phyloP scores from a whole-genome alignment of 2,888 invertebrate species.

The Boloria selene region DNA sequence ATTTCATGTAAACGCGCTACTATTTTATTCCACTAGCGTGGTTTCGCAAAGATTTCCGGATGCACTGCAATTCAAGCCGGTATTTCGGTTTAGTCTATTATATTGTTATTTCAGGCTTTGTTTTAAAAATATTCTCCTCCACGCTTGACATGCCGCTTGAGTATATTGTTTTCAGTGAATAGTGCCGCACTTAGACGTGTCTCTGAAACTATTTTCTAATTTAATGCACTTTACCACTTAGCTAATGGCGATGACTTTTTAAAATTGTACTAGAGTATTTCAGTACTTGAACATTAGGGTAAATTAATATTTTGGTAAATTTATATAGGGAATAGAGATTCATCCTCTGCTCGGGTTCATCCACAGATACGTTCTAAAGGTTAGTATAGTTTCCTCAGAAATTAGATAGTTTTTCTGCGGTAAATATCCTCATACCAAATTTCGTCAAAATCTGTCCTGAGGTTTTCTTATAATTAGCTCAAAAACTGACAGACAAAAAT shows the following conservation, averaged over 20 bases:
- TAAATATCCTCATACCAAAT: too few relatives aligned
- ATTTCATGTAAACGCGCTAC: slow-evolving; percentile 17
- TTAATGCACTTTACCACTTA: slow-evolving; percentile 10
- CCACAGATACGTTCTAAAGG: too few relatives aligned
- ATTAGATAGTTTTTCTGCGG: too few relatives aligned
- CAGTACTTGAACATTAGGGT: not conserved
- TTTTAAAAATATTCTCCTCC: slow-evolving; percentile 36
- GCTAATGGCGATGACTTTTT: slow-evolving; percentile 11
- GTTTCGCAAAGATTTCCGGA: slow-evolving; percentile 37
- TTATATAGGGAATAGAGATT: too few relatives aligned
- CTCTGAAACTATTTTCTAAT: not conserved
- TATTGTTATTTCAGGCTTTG: slow-evolving; percentile 37
- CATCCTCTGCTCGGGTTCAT: too few relatives aligned
- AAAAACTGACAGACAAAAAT: too few relatives aligned
- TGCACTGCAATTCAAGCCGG: slow-evolving; percentile 35
- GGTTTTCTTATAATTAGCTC: too few relatives aligned
- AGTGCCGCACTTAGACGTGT: not conserved
- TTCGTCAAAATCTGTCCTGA: too few relatives aligned
- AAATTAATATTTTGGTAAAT: too few relatives aligned
- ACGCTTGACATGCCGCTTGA: slow-evolving; percentile 26
- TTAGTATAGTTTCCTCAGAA: too few relatives aligned
- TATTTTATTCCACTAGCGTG: slow-evolving; percentile 30
- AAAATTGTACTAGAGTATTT: slow-evolving; percentile 3
- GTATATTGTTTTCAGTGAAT: slow-evolving; percentile 26
- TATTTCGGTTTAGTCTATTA: slow-evolving; percentile 37